Base-by-base conservation (phyloP, 2,113 vertebrate species). In the Saimiri boliviensis region DNA sequence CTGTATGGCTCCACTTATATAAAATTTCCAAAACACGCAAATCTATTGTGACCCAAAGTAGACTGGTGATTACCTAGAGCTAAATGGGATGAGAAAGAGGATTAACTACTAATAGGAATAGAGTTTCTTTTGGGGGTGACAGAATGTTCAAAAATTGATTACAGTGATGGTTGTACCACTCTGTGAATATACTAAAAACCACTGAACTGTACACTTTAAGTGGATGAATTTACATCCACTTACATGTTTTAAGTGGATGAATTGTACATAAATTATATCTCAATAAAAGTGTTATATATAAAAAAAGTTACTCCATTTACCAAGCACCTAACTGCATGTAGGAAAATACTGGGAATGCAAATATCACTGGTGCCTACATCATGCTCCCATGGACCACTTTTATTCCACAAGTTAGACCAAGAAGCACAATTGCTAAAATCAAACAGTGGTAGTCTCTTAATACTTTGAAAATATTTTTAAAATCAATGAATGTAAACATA, bases 401-500 rank as follows among this genome's bases (percentile, higher is more conserved):
- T 40, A 92, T 52, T 40, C 20, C 37, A 89, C 68, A 89, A 70
- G 30, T 90, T 76, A 95, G 19, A 84, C 35, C 19, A 54, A 74
- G 52, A 77, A 90, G 30, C 47, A 80, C 1, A 66, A 89, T 0
- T 81, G 49, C 49, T 86, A 66, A 93, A 87, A 93, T 81, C 13
- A 80, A 85, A 91, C 17, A 40, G 37, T n/a, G 11, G 30, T 2
- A 42, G 63, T 35, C 23, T 94, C 60, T 54, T 6, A 83, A 79
- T 47, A 89, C 49, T 82, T 63, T 4, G 47, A 5, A 42, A 77
- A 93, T 68, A 81, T 20, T 14, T 2, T n/a, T 54, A 68, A 90
- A 89, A 70, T 87, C 83, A 90, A 74, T 85, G 23, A 85, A 96
- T 60, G 19, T 40, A 93, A 89, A 82, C 21, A 56, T 70, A 63